Conservation (phyloP, 2,113 vertebrate genomes). For the Psilopsiagon aymara region DNA sequence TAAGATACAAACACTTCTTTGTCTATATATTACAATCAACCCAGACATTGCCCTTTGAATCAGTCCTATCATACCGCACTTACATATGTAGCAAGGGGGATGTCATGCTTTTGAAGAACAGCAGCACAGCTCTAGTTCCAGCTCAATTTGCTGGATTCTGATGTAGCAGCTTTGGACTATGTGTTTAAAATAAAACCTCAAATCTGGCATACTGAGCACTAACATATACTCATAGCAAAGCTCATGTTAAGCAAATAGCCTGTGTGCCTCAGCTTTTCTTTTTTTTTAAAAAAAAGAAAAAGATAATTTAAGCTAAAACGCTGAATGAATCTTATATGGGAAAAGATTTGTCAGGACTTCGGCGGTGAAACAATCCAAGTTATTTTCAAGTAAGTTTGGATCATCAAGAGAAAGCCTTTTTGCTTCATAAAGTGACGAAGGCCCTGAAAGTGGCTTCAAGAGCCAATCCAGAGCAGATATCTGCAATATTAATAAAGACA, state of each 20-base stretch:
- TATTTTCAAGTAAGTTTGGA: not conserved
- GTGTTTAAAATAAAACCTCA: not conserved
- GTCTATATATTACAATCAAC: not conserved
- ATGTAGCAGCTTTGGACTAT: not conserved
- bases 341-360: not conserved
- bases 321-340: not conserved
- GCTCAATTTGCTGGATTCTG: not conserved
- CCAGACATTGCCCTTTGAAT: not conserved
- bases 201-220: not conserved
- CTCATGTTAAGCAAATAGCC: not conserved
- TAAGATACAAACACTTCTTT: not conserved
- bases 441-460: not conserved
- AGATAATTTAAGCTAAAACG: not conserved
- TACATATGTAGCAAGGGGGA: rapidly evolving
- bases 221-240: not conserved
- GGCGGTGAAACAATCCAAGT: not conserved
- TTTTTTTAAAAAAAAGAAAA: not conserved
- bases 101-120: not conserved
- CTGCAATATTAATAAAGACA: not conserved
- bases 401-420: not conserved
- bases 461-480: not conserved
- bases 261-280: not conserved
- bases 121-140: not conserved
- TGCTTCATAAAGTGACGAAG: not conserved
- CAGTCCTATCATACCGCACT: not conserved